Conservation (phyloP, 1,140 invertebrate genomes). For the Archivesica marissinica region DNA sequence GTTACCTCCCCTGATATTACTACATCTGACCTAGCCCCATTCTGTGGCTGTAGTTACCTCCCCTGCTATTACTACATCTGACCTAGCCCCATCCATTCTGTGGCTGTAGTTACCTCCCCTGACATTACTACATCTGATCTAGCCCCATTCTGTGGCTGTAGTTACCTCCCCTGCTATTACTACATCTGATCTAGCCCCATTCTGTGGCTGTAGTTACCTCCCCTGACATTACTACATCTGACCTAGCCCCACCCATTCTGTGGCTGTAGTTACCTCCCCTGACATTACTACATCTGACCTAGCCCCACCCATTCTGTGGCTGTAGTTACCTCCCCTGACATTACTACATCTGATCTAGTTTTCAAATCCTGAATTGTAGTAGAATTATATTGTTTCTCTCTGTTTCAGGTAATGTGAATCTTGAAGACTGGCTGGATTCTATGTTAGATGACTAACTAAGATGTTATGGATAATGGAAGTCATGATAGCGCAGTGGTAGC, state of each 20-base stretch:
- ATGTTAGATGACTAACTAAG: conserved; percentile 17
- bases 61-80: no score
- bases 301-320: background rate
- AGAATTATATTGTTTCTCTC: background rate
- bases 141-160: no score
- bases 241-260: background rate
- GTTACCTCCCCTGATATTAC: no score
- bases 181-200: no score
- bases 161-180: no score
- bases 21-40: no score
- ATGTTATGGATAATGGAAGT: no score
- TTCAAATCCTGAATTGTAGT: background rate
- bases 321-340: background rate
- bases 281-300: background rate
- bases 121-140: no score
- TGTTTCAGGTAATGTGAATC: background rate
- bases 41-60: no score
- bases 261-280: background rate
- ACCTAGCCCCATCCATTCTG: no score
- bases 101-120: no score
- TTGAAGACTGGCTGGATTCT: conserved; percentile 22
- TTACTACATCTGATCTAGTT: background rate
- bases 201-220: background rate
- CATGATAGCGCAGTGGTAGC: no score
- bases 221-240: background rate